Base-by-base conservation (phyloP, 2,888 invertebrate genomes). In the Parnassius smintheus region DNA sequence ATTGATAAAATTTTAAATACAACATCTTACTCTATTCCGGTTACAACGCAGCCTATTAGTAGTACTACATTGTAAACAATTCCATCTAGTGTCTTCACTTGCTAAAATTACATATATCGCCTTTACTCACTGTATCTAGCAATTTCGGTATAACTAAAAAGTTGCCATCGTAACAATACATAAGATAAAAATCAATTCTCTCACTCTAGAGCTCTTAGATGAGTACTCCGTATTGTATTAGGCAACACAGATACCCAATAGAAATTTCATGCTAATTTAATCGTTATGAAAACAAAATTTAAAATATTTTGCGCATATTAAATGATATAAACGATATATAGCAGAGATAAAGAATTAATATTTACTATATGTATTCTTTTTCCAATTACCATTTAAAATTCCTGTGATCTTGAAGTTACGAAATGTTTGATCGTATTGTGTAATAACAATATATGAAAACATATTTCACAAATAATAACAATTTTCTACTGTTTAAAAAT, bases 241-340 rank as follows among this genome's bases (percentile, higher is more conserved):
- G 13, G 59, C 56, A 64, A 64, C 60, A 60, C 48, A 41, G 45
- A 45, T 8, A 51, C 60, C 53, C 56, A 52, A 64, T 60, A 49
- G 56, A 18, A 60, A 52, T 64, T 64, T 60, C 53, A 64, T 64
- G 64, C 52, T 64, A 64, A 64, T 64, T 56, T n/a, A 18, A 60
- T 64, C 60, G 53, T 60, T 60, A 56, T 45, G 44, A 64, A 60
- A 64, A 25, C 7, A 25, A 60, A 63, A 56, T 59, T 63, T 56
- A 55, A 59, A 64, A 57, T 42, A 56, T 56, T 61, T 56, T 61
- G 50, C 51, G 49, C 41, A 50, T 56, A 53, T 52, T 25, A 25
- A 4, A 25, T 25, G 2, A 64, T 59, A 42, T 56, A 52, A 64
- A 64, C 59, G 59, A 64, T 52, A 51, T 59, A 44, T 60, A 60